Conservation (phyloP, 2,113 vertebrate species). For the Callocephalon fimbriatum region DNA sequence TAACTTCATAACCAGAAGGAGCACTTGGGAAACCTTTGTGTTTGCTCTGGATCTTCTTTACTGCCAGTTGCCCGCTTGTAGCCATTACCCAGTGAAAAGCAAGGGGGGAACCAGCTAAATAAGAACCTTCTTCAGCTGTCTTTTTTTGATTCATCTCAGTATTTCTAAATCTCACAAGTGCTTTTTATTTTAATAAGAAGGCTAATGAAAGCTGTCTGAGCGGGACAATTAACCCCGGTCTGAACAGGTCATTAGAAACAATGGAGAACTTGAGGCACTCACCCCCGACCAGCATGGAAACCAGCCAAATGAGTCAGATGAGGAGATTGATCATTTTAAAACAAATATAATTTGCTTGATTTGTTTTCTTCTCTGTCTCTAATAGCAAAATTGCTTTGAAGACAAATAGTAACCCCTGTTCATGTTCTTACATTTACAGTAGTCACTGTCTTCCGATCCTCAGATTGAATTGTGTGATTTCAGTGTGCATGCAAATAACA, state of each 20-base stretch:
- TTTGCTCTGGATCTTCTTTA: neutral
- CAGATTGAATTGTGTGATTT: neutral
- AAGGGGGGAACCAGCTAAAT: slow-evolving; percentile 29
- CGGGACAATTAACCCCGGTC: slow-evolving; percentile 47
- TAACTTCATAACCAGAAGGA: slow-evolving; percentile 16
- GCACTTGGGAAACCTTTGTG: neutral
- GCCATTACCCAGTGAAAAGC: neutral
- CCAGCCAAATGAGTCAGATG: slow-evolving; percentile 16
- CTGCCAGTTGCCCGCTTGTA: neutral
- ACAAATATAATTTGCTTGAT: slow-evolving; percentile 66
- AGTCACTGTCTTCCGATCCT: slow-evolving; percentile 2
- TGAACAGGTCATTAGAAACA: slow-evolving; percentile 51
- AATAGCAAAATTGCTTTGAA: slow-evolving; percentile 54
- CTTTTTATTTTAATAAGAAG: slow-evolving; percentile 67
- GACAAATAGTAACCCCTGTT: slow-evolving; percentile 27
- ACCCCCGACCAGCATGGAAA: neutral
- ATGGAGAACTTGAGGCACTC: slow-evolving; percentile 16
- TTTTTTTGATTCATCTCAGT: slow-evolving; percentile 60
- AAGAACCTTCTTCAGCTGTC: slow-evolving; percentile 37
- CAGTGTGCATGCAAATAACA: neutral
- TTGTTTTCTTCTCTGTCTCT: slow-evolving; percentile 40
- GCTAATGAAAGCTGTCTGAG: slow-evolving; percentile 56
- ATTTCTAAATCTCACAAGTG: slow-evolving; percentile 32
- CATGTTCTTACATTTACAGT: slow-evolving; percentile 32
- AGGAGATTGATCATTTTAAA: slow-evolving; percentile 51